phyloP scores from a whole-genome alignment of 2,113 vertebrate species.

The Numida meleagris region DNA sequence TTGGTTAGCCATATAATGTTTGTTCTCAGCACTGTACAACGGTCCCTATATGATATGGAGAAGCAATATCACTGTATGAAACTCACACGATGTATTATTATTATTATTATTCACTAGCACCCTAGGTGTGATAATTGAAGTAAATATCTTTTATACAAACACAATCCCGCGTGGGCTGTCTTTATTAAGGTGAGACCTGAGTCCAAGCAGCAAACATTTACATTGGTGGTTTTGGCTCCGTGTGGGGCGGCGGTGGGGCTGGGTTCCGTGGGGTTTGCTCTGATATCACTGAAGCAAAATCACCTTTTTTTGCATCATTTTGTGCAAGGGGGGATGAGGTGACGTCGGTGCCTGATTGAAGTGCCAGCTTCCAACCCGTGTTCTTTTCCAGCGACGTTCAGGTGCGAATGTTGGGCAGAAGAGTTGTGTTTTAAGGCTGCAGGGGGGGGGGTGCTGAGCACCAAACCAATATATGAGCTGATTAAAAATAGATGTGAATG shows the following conservation, averaged over 20 bases:
- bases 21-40: constrained; percentile 99
- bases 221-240: neutral
- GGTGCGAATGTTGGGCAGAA: neutral
- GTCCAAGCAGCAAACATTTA: constrained; percentile 77
- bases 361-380: neutral
- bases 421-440: neutral
- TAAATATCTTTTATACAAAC: constrained; percentile 99
- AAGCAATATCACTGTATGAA: constrained; percentile 99
- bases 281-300: neutral
- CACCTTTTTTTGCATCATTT: neutral
- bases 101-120: constrained; percentile 99
- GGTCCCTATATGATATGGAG: constrained; percentile 99
- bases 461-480: neutral
- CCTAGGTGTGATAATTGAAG: constrained; percentile 99
- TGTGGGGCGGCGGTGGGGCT: neutral
- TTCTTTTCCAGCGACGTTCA: neutral
- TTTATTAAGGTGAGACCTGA: constrained; percentile 74
- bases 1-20: constrained; percentile 86
- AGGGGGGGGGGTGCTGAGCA: neutral
- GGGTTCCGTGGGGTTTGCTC: neutral
- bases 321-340: neutral
- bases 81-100: constrained; percentile 98
- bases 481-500: neutral
- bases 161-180: constrained; percentile 85
- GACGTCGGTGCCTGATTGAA: neutral